These are phyloP conservation scores for Bombus soroeensis DNA, from an alignment of 1,140 invertebrate genomes.

Conservation along the genomic window DNA sequence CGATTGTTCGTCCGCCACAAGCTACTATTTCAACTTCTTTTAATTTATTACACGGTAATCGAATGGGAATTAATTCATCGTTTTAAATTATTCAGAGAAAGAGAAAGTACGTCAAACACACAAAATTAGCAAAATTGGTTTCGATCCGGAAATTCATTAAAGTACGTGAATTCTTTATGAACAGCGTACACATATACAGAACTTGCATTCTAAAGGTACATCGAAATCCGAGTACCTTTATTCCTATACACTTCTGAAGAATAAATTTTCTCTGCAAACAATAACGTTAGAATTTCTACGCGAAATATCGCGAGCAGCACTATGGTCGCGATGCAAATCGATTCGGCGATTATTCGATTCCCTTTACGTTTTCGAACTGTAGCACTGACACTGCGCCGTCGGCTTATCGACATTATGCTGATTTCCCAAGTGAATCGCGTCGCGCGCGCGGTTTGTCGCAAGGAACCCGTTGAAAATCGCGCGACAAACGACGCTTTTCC, in stretches of 20 bases:
- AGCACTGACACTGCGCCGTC: background rate
- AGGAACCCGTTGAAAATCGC: background rate
- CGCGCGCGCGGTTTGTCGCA: background rate
- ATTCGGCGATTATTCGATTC: conserved; percentile 24
- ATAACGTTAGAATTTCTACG: background rate
- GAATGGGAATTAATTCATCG: background rate
- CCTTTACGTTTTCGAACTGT: background rate
- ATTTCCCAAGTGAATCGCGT: conserved; percentile 36
- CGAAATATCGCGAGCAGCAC: background rate
- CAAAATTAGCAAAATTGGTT: too few species aligned
- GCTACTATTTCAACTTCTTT: background rate
- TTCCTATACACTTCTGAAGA: background rate
- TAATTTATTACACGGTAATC: background rate
- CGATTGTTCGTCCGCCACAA: background rate
- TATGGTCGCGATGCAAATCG: background rate
- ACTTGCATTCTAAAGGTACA: too few species aligned
- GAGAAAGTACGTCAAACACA: background rate
- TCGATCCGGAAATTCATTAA: too few species aligned
- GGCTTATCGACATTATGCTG: conserved; percentile 38
- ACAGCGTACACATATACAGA: too few species aligned
- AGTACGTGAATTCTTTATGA: too few species aligned
- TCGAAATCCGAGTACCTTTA: too few species aligned
- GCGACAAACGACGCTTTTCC: background rate
- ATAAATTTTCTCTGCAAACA: background rate
- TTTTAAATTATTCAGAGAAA: background rate